Base-by-base conservation (phyloP, 1,140 invertebrate genomes). In the Homarus americanus region DNA sequence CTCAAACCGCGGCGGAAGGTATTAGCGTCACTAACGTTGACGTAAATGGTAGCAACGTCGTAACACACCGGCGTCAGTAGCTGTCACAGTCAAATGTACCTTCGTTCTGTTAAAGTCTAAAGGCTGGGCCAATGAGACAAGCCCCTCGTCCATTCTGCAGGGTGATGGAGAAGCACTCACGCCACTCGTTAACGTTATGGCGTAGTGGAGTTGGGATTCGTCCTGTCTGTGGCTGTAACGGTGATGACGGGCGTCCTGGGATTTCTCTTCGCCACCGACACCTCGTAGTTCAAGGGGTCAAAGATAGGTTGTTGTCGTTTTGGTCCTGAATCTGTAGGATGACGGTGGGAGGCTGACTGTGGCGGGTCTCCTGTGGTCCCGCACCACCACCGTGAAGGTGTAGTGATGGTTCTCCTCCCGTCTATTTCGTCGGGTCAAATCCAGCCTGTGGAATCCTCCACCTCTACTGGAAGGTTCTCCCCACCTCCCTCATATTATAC, bases 281-380 rank as follows among this genome's bases (percentile, higher is more conserved):
- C 96, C 92, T 98, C 97, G 93, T 99, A 99, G 91, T 97, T 96
- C 93, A 97, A 97, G 0, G 97, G 97, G 78, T 97, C 96, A 93
- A 99, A 99, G 17, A 96, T 95, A 0, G 98, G 98, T 98, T 97
- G 94, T 99, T 99, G 94, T 99, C 98, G 94, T 99, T 99, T 0
- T 98, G 96, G 94, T 99, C 98, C 93, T 98, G 97, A 0, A 99
- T 96, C 0, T 96, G 97, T 0, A 99, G 96, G 0, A 97, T 96
- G 0, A 99, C 98, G 17, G 96, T 97, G 0, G 98, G 97, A 98
- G 0, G 98, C 97, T 0, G 97, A 97, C 91, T 96, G 96, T 0
- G 97, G 95, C 0, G 97, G 97, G 0, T 96, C 95, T 0, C 98
- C 98, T n/a, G 15, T 97, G 96, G 94, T 99, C 98, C 73, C 96